Base-by-base conservation (phyloP, 2,888 invertebrate species). In the Oscheius sp. region DNA sequence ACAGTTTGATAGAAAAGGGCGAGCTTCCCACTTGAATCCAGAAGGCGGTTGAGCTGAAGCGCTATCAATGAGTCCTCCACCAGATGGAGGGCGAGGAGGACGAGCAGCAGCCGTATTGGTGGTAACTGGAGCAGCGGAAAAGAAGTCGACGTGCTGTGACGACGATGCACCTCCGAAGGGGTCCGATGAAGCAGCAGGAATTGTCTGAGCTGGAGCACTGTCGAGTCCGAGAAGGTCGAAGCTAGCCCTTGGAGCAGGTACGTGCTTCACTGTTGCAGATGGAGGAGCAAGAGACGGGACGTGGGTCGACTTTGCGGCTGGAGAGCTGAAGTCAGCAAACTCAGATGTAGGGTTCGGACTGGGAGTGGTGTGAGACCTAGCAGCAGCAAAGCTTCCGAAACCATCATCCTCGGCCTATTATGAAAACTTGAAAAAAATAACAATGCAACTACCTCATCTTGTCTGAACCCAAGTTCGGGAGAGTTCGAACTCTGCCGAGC, bases 401-500 rank as follows among this genome's bases (percentile, higher is more conserved):
- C 80, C 84, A 60, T 84, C 84, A 33, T 84, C 82, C 5, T 81
- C 82, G 1, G 33, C 32, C 35, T 37, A 9, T 37, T 37, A 70
- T 42, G 42, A 5, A 42, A 5, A 7, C 42, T 70, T 70, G 57
- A 29, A 13, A 48, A 55, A 53, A 58, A 70, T 33, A 55, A 21
- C 29, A 47, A 50, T 29, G n/a, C 2, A 13, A 4, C 58, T 58
- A 70, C 70, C 47, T 70, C 60, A 58, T 81, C 81, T 2, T 79
- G 63, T 13, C 74, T 72, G 60, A 82, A 82, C 48, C 84, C 84
- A 21, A 84, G 77, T 78, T 83, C 84, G 35, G 82, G 82, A 7
- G 80, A 82, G 50, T 76, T 75, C 1, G 78, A 77, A 21, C 75
- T 74, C 29, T 80, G 72, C 29, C 71, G 51, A 5, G 42, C 53